These are phyloP conservation scores for Nephrotoma flavescens DNA, from an alignment of 2,888 invertebrate genomes.

Conservation along the genomic window DNA sequence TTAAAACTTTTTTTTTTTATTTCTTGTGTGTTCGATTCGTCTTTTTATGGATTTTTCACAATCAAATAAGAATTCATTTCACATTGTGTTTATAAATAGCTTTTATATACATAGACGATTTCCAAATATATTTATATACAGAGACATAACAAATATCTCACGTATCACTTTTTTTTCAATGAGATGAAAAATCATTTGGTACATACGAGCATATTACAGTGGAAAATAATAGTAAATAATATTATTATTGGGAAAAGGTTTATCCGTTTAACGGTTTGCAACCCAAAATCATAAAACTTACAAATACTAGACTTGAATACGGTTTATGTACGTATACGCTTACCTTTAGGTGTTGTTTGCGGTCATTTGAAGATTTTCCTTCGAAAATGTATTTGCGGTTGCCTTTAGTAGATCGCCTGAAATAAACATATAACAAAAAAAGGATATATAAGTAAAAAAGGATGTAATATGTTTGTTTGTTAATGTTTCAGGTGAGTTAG, in stretches of 20 bases:
- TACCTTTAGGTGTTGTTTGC: not conserved
- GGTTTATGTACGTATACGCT: not conserved
- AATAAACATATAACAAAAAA: not conserved
- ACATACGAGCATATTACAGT: not conserved
- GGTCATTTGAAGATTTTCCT: not conserved
- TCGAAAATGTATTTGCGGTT: not conserved
- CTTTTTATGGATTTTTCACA: not conserved
- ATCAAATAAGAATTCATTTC: not conserved
- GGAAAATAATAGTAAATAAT: not conserved
- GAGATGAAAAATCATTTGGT: not conserved
- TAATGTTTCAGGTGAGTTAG: not conserved
- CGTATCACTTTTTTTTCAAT: not conserved
- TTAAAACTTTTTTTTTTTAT: not conserved
- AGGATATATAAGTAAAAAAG: not conserved
- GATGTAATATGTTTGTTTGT: not conserved
- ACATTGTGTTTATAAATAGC: not conserved
- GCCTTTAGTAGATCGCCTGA: not conserved
- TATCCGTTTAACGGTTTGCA: not conserved
- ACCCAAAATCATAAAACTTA: not conserved
- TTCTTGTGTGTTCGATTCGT: not conserved
- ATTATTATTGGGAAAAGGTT: not conserved
- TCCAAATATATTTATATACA: too few species aligned
- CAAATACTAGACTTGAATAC: not conserved
- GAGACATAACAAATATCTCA: not conserved
- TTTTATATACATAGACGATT: not conserved